Evolutionary conservation across 2,113 vertebrate genomes (phyloP).

Genomic region (Telmatochromis sp.): DNA sequence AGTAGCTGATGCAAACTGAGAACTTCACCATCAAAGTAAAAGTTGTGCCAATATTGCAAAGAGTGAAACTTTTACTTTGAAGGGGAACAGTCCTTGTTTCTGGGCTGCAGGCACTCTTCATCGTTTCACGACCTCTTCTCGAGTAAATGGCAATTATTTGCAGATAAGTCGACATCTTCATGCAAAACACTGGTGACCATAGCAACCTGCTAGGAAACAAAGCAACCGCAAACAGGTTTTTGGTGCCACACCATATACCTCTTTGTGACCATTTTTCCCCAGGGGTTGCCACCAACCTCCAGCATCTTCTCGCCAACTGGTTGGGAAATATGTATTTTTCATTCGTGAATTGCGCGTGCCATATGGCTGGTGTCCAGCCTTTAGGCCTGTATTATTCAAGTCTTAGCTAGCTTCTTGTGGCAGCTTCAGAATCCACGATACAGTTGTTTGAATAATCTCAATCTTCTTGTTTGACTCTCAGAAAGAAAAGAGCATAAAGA

Average conservation of each 20-base stretch:
- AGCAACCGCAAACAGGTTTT: neutral
- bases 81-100: neutral
- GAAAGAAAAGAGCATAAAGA: neutral
- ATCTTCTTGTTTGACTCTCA: neutral
- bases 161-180: neutral
- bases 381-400: neutral
- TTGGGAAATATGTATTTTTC: neutral
- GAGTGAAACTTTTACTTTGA: neutral
- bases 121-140: fast-evolving
- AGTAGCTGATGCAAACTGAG: neutral
- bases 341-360: neutral
- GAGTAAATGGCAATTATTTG: neutral
- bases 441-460: neutral
- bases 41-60: neutral
- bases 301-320: neutral
- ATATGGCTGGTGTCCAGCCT: neutral
- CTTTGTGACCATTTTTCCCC: neutral
- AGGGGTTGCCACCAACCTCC: neutral
- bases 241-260: neutral
- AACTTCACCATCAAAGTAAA: neutral
- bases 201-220: neutral
- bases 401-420: neutral
- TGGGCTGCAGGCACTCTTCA: neutral
- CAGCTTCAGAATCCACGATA: neutral
- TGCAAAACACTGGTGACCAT: neutral